Percentiles rank a stretch among this genome's conserved stretches.
Conservation (phyloP, 2,797 vertebrate species). For the Neosilurus mollespiculum region DNA sequence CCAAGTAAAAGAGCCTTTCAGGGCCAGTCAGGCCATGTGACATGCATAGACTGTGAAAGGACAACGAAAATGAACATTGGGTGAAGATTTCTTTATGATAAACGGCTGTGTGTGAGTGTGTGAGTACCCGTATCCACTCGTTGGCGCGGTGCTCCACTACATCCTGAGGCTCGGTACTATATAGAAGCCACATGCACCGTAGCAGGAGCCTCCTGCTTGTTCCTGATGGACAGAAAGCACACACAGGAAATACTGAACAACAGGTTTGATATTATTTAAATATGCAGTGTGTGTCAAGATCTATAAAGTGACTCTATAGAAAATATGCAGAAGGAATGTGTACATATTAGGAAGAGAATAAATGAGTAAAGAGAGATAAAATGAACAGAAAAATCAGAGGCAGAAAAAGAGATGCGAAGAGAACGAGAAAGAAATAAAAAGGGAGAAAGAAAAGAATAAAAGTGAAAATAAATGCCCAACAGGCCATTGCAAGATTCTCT, state of each 20-base stretch:
- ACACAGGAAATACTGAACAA: constrained; percentile 10
- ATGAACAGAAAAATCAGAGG: neutral
- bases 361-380: neutral
- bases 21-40: neutral
- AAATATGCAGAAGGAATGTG: neutral
- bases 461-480: constrained; percentile 38
- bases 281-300: neutral
- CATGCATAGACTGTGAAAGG: neutral
- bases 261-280: neutral
- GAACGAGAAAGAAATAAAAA: neutral
- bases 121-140: constrained; percentile 85
- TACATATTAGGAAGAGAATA: neutral
- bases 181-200: constrained; percentile 84
- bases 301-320: neutral
- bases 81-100: neutral
- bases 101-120: neutral
- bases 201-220: constrained; percentile 79
- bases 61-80: neutral
- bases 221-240: constrained; percentile 65
- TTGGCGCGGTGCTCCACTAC: constrained; percentile 84
- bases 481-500: constrained; percentile 49
- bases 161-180: constrained; percentile 80
- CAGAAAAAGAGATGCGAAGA: neutral
- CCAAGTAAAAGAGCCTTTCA: neutral
- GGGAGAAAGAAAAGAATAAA: constrained; percentile 24